Conservation (phyloP, 2,888 invertebrate species). For the Rhagium mordax region DNA sequence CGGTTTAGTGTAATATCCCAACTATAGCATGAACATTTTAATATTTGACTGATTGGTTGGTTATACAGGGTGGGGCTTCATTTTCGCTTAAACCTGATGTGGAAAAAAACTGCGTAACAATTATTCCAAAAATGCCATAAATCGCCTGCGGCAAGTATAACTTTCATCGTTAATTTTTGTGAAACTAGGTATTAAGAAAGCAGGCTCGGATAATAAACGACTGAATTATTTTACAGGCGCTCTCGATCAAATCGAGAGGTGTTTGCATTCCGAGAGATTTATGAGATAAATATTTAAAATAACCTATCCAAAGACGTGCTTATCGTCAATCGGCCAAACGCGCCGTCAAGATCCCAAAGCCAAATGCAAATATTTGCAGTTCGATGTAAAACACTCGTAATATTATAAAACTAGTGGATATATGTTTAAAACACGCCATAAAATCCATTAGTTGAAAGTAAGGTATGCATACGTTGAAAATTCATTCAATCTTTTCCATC, state of each 20-base stretch:
- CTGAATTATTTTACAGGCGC: not conserved
- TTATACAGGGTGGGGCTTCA: too few species aligned
- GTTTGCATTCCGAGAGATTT: slow-evolving; percentile 6
- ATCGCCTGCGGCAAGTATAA: too few species aligned
- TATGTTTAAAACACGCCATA: not conserved
- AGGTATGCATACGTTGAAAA: not conserved
- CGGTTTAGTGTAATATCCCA: too few species aligned
- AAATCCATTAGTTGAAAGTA: not conserved
- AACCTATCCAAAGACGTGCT: slow-evolving; percentile 7
- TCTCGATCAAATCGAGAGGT: not conserved
- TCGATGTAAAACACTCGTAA: not conserved
- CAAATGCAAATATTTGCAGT: slow-evolving; percentile 12
- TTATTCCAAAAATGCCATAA: too few species aligned
- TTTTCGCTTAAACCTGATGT: too few species aligned
- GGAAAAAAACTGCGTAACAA: too few species aligned
- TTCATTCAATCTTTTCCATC: not conserved
- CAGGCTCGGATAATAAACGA: not conserved
- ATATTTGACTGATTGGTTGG: too few species aligned
- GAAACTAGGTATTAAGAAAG: not conserved
- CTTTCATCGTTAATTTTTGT: too few species aligned
- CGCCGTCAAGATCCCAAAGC: not conserved
- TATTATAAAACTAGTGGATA: not conserved
- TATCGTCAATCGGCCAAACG: slow-evolving; percentile 1
- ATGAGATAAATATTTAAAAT: slow-evolving; percentile 7
- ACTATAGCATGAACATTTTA: too few species aligned